Evolutionary conservation across 2,888 invertebrate genomes (phyloP).

Genomic region (Glaucopsyche alexis): DNA sequence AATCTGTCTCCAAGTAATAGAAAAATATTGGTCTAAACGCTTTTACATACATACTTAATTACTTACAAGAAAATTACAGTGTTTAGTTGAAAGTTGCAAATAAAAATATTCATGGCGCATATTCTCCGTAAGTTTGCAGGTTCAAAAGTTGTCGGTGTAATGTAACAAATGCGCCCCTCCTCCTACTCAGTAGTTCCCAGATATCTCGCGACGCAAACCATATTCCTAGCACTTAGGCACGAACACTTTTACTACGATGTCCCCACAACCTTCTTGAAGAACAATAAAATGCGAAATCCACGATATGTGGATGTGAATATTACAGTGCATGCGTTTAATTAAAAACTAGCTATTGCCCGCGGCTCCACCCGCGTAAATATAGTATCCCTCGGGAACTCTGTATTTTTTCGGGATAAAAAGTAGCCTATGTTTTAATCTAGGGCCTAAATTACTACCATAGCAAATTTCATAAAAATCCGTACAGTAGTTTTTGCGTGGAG

Average conservation of each 20-base stretch:
- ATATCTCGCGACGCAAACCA: not conserved
- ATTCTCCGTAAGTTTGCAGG: not conserved
- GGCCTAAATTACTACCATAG: too few relatives aligned
- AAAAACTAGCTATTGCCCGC: too few relatives aligned
- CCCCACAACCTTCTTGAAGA: not conserved
- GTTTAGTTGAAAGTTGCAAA: not conserved
- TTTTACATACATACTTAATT: not conserved
- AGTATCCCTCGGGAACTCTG: too few relatives aligned
- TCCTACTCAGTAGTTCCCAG: not conserved
- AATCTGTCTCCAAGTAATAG: too few relatives aligned
- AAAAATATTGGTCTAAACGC: not conserved
- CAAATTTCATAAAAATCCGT: too few relatives aligned
- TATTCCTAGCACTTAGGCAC: slow-evolving; percentile 8
- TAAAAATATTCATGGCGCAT: not conserved
- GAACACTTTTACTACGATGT: not conserved
- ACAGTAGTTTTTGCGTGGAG: too few relatives aligned
- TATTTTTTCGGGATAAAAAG: too few relatives aligned
- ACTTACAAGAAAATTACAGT: too few relatives aligned
- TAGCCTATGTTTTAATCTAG: too few relatives aligned
- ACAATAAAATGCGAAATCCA: not conserved
- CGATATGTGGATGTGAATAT: not conserved
- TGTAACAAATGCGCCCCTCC: not conserved
- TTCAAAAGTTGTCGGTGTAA: not conserved
- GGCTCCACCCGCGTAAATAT: too few relatives aligned
- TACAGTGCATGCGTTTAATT: too few relatives aligned